Percentiles rank a stretch among this genome's conserved stretches.
Evolutionary conservation across 2,888 invertebrate species (phyloP).

Genomic region (Eupelmus urozonus): DNA sequence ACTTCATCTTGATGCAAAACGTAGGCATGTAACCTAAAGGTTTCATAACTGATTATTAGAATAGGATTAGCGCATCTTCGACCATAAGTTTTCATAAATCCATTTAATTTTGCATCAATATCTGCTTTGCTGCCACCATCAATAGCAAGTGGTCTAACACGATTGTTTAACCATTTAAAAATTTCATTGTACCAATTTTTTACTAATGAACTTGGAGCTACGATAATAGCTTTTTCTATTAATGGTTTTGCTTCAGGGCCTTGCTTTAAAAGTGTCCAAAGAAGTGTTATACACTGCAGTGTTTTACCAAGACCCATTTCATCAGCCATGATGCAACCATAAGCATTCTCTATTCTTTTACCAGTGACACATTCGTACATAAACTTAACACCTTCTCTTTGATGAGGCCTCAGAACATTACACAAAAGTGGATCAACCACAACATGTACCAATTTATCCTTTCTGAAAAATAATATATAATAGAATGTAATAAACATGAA

Average conservation of each 20-base stretch:
- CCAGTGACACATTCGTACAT: slow-evolving; percentile 99
- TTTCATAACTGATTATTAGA: slow-evolving; percentile 99
- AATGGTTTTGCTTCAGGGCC: slow-evolving; percentile 93
- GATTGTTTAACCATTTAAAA: slow-evolving; percentile 94
- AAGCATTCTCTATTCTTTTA: slow-evolving; percentile 88
- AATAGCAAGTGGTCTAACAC: slow-evolving; percentile 89
- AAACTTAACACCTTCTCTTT: slow-evolving; percentile 98
- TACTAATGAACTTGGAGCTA: slow-evolving; percentile 97
- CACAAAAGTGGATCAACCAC: slow-evolving; percentile 97
- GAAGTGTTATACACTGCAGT: slow-evolving; percentile 95
- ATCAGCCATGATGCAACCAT: slow-evolving; percentile 99
- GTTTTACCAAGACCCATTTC: slow-evolving; percentile 99
- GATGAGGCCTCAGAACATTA: slow-evolving; percentile 96
- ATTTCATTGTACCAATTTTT: slow-evolving; percentile 99
- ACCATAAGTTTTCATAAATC: slow-evolving; percentile 90
- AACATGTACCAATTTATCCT: slow-evolving; percentile 90
- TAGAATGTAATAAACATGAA: too few species aligned
- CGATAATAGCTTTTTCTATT: slow-evolving; percentile 95
- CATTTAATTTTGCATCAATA: slow-evolving; percentile 87
- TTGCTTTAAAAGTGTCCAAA: slow-evolving; percentile 96
- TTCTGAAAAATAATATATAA: slow-evolving; percentile 74
- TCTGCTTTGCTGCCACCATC: slow-evolving; percentile 93
- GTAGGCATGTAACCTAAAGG: slow-evolving; percentile 94
- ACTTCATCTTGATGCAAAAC: slow-evolving; percentile 94
- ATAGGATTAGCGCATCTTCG: slow-evolving; percentile 91